Percentiles rank a stretch among this genome's conserved stretches.
These are phyloP conservation scores for Grallaria varia DNA, from an alignment of 2,113 vertebrate species.

Conservation along the genomic window DNA sequence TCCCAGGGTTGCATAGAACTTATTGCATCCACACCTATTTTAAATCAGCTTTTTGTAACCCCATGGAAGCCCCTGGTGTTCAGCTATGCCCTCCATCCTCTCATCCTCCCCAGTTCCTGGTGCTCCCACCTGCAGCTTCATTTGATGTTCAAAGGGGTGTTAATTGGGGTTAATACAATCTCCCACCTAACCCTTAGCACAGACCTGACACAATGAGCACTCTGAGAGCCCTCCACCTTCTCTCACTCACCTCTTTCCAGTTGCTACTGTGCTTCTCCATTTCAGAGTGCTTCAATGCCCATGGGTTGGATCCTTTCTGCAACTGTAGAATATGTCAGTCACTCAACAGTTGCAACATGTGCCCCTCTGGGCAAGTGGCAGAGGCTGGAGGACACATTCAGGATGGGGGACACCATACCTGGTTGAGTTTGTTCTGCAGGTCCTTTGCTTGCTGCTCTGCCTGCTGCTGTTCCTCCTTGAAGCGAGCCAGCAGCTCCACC, in stretches of 20 bases:
- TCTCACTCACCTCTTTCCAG: conserved; percentile 78
- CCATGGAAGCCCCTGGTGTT: background rate
- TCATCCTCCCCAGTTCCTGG: background rate
- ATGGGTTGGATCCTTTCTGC: conserved; percentile 75
- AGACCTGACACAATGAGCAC: background rate
- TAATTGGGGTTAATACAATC: background rate
- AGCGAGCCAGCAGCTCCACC: conserved; percentile 88
- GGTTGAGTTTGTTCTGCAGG: conserved; percentile 81
- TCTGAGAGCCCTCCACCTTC: background rate
- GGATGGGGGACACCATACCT: conserved; percentile 60
- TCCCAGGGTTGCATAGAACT: background rate
- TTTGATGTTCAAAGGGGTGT: background rate
- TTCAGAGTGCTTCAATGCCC: conserved; percentile 76
- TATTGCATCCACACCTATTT: background rate
- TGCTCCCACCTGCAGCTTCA: background rate
- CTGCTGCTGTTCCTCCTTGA: conserved; percentile 89
- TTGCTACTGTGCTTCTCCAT: conserved; percentile 73
- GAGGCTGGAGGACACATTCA: background rate
- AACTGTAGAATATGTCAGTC: conserved; percentile 31
- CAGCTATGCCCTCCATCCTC: background rate
- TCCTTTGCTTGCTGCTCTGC: conserved; percentile 89
- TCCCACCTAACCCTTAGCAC: background rate
- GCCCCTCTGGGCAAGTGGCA: background rate
- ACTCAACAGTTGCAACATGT: background rate
- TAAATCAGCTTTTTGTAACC: background rate